Conservation (phyloP, 2,797 vertebrate genomes). For the Rhynchonycteris naso region DNA sequence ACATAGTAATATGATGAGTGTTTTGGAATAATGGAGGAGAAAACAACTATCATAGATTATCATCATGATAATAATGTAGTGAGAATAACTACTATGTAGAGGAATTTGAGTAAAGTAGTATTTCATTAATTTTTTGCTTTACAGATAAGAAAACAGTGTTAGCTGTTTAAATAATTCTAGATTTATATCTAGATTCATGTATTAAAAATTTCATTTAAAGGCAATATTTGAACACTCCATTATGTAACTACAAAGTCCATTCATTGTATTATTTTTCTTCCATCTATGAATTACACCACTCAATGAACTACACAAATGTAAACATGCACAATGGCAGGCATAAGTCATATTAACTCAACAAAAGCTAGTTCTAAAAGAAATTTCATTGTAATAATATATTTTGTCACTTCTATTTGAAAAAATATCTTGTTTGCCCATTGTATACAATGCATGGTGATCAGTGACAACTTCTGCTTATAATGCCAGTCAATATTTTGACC, state of each 20-base stretch:
- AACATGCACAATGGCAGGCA: neutral
- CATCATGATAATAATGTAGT: neutral
- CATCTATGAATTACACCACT: neutral
- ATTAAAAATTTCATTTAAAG: neutral
- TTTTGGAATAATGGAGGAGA: neutral
- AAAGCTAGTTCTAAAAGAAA: conserved; percentile 9
- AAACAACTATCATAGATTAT: neutral
- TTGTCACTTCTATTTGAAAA: neutral
- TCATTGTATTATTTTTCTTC: neutral
- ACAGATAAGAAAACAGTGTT: neutral
- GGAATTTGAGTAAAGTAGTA: neutral
- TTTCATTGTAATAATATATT: neutral
- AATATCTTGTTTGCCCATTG: neutral
- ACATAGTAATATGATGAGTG: neutral
- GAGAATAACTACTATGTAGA: neutral
- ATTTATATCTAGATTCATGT: neutral
- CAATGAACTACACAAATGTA: neutral
- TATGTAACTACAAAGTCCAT: neutral
- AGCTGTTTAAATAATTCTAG: conserved; percentile 11
- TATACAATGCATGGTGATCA: neutral
- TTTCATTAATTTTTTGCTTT: neutral
- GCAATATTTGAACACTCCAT: neutral
- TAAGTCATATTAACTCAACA: neutral
- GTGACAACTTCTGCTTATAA: neutral
- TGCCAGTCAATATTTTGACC: neutral